Conservation (phyloP, 2,888 invertebrate genomes). For the Cephus pulcher region DNA sequence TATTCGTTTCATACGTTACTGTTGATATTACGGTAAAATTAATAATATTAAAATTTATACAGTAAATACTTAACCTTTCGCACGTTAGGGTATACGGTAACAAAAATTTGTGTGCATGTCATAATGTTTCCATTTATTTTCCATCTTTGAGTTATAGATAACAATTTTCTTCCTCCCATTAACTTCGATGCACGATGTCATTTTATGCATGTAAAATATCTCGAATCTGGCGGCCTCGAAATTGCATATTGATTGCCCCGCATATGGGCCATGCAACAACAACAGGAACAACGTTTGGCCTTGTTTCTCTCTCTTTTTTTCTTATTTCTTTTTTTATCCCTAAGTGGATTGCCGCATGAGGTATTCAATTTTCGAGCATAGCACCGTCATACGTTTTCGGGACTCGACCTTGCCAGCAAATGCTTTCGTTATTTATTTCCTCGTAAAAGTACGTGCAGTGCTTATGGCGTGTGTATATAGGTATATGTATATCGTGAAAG, state of each 20-base stretch:
- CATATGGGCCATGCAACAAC: background rate
- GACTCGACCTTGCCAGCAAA: background rate
- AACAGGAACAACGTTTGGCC: constrained; percentile 2
- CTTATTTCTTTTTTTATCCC: background rate
- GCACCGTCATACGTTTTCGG: background rate
- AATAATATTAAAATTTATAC: background rate
- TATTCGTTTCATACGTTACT: background rate
- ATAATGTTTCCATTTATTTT: background rate
- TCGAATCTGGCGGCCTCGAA: background rate
- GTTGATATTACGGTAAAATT: background rate
- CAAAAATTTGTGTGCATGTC: background rate
- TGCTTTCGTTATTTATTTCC: background rate
- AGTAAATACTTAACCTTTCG: background rate
- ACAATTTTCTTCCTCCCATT: constrained; percentile 13
- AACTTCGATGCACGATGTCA: background rate
- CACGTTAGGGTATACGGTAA: background rate
- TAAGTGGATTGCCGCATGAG: constrained; percentile 1
- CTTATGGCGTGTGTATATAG: background rate
- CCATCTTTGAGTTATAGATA: background rate
- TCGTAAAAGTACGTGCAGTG: background rate
- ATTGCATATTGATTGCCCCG: constrained; percentile 1
- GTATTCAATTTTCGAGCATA: constrained; percentile 4
- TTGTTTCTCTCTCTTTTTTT: background rate
- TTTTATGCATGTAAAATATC: background rate
- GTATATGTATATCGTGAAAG: background rate